phyloP scores from a whole-genome alignment of 2,113 vertebrate genomes.

The Gracilinanus agilis region DNA sequence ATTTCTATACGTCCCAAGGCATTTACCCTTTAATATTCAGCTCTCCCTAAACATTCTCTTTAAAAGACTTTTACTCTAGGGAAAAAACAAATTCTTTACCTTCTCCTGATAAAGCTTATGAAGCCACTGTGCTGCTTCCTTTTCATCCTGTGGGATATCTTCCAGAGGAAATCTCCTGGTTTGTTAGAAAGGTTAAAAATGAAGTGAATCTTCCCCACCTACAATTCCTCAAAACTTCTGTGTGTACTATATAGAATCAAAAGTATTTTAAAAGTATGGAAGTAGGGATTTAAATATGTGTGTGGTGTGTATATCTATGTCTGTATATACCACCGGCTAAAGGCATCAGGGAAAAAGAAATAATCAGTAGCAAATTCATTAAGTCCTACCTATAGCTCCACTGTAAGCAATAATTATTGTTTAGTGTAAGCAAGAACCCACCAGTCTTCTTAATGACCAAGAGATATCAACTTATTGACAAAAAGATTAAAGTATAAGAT shows the following conservation, averaged over 20 bases:
- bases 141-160: constrained; percentile 94
- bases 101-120: constrained; percentile 99
- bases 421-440: background rate
- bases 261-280: background rate
- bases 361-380: rapidly evolving
- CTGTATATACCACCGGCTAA: rapidly evolving
- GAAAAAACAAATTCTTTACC: constrained; percentile 80
- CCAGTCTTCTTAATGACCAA: background rate
- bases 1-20: background rate
- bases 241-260: background rate
- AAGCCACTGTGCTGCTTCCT: constrained; percentile 95
- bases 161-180: constrained; percentile 94
- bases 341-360: background rate
- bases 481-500: background rate
- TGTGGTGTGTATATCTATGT: background rate
- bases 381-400: rapidly evolving
- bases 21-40: background rate
- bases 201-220: background rate
- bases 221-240: background rate
- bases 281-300: background rate
- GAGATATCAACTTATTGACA: background rate
- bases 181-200: constrained; percentile 26
- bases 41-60: background rate
- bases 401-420: rapidly evolving
- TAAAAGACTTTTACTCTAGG: rapidly evolving